phyloP scores from a whole-genome alignment of 2,113 vertebrate species.

The Trichomycterus rosablanca region DNA sequence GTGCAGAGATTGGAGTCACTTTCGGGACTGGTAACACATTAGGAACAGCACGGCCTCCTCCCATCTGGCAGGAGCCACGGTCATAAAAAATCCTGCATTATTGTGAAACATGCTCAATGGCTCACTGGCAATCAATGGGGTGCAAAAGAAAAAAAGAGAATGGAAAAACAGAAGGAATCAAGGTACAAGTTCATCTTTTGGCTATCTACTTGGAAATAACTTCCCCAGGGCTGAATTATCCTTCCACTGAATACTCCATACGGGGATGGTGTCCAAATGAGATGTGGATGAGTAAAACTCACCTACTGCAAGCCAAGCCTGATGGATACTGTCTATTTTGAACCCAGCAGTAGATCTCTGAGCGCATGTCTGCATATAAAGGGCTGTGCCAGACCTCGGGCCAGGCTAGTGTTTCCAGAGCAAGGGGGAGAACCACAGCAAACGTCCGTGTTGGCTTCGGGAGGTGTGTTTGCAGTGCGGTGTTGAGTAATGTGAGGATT shows the following conservation, averaged over 20 bases:
- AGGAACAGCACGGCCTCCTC: conserved; percentile 27
- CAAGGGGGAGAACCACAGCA: neutral
- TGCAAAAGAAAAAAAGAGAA: conserved; percentile 31
- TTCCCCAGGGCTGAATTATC: conserved; percentile 9
- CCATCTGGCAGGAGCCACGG: conserved; percentile 34
- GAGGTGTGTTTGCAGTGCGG: neutral
- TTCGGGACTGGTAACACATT: conserved; percentile 34
- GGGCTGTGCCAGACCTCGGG: neutral
- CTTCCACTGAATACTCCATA: neutral
- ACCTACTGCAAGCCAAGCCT: neutral
- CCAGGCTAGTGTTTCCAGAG: neutral
- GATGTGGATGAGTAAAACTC: neutral
- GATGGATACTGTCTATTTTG: neutral
- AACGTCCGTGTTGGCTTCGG: neutral
- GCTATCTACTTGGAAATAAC: conserved; percentile 18
- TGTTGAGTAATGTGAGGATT: neutral
- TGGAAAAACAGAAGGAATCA: conserved; percentile 14
- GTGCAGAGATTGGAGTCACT: too few relatives aligned
- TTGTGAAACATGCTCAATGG: conserved; percentile 37
- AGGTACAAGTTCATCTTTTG: conserved; percentile 28
- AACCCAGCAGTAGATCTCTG: neutral
- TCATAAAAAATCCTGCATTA: conserved; percentile 25
- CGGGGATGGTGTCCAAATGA: neutral
- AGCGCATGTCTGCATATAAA: neutral
- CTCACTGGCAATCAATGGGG: conserved; percentile 42